A percentile compares a stretch with the other conserved stretches of the same genome.
Conservation (phyloP, 2,113 vertebrate species). For the Budorcas taxicolor region DNA sequence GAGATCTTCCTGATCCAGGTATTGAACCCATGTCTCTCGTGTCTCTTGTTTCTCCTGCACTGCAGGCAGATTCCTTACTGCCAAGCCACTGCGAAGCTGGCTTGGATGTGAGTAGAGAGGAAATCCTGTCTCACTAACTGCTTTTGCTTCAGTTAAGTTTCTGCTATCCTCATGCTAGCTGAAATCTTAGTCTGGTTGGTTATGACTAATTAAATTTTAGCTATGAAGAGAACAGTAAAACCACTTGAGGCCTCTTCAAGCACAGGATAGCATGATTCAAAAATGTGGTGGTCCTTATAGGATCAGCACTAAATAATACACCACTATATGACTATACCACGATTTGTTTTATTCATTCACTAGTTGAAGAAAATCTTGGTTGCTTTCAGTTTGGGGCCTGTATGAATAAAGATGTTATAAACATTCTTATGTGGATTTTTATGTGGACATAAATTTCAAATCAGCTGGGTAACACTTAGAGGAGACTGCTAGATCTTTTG, state of each 20-base stretch:
- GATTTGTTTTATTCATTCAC: neutral
- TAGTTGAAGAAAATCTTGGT: neutral
- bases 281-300: neutral
- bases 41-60: neutral
- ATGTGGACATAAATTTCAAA: neutral
- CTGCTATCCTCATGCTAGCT: neutral
- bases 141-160: neutral
- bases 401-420: neutral
- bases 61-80: neutral
- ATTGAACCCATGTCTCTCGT: neutral
- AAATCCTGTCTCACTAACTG: neutral
- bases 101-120: neutral
- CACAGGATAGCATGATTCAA: neutral
- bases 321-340: neutral
- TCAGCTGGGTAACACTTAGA: neutral
- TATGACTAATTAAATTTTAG: neutral
- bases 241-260: neutral
- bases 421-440: neutral
- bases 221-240: neutral
- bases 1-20: neutral
- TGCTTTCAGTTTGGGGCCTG: neutral
- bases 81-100: fast-evolving
- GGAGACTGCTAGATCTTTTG: neutral
- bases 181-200: neutral
- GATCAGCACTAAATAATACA: neutral